These are phyloP conservation scores for Sicus ferrugineus DNA, from an alignment of 2,888 invertebrate genomes.

Conservation along the genomic window DNA sequence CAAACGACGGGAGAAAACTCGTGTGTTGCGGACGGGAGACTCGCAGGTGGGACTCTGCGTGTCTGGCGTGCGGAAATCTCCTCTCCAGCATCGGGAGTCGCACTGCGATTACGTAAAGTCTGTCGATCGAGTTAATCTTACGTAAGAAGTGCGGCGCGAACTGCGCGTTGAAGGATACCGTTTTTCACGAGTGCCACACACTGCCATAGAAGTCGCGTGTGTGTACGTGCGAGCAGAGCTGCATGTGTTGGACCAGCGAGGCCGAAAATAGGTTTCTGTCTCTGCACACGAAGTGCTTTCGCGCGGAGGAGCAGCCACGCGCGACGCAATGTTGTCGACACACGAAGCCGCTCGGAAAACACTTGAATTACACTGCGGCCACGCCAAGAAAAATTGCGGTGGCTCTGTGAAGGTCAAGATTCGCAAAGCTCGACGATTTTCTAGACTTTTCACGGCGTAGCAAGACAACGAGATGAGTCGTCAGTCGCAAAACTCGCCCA, in stretches of 20 bases:
- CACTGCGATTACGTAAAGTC: conserved; percentile 21
- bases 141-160: conserved; percentile 18
- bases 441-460: background rate
- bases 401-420: conserved; percentile 15
- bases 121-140: background rate
- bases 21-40: no score
- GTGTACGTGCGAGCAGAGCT: background rate
- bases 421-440: background rate
- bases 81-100: background rate
- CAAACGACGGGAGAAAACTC: no score
- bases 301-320: conserved; percentile 24
- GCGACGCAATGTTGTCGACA: no score
- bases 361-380: background rate
- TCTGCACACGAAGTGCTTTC: conserved; percentile 9
- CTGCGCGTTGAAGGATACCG: conserved; percentile 5
- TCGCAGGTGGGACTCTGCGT: no score
- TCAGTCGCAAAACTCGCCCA: no score
- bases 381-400: conserved; percentile 18
- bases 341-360: no score
- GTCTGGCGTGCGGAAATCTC: no score
- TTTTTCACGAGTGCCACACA: background rate
- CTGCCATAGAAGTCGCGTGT: background rate
- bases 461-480: background rate
- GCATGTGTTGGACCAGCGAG: background rate
- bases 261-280: conserved; percentile 21